Evolutionary conservation across 2,797 vertebrate genomes (phyloP).

Genomic region (Sebastolobus alascanus): DNA sequence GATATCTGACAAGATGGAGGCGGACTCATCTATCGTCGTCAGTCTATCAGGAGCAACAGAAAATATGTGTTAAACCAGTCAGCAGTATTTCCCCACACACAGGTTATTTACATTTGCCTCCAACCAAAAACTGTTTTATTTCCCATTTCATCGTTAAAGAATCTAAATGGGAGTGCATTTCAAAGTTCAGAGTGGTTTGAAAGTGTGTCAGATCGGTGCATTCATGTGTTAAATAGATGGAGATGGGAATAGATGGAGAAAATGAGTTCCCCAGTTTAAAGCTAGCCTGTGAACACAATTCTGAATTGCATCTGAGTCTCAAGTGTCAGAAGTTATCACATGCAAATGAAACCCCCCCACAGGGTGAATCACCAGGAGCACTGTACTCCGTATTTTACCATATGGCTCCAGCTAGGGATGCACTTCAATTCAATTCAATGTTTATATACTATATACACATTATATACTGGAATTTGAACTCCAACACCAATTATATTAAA

Average conservation of each 20-base stretch:
- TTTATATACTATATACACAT: too few species aligned
- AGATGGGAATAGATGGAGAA: not conserved
- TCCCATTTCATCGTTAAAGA: not conserved
- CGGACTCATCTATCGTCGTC: slow-evolving; percentile 95
- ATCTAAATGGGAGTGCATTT: not conserved
- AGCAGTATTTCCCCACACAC: not conserved
- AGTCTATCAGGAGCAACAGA: slow-evolving; percentile 78
- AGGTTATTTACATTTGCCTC: not conserved
- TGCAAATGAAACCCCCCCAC: not conserved
- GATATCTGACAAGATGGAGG: slow-evolving; percentile 96
- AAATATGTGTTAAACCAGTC: not conserved
- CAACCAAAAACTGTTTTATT: not conserved
- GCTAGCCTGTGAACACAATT: not conserved
- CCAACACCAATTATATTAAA: too few species aligned
- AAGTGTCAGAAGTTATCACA: slow-evolving; percentile 8
- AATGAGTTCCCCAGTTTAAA: not conserved
- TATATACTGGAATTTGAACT: too few species aligned
- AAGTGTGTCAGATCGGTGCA: not conserved
- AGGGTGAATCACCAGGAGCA: not conserved
- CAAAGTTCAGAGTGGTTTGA: not conserved
- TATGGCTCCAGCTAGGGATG: not conserved
- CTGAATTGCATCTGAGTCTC: not conserved
- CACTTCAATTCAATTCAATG: too few species aligned
- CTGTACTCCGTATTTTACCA: not conserved
- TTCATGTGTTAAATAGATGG: slow-evolving; percentile 9